Conservation (phyloP, 2,113 vertebrate species). For the Australoheros scitulus region DNA sequence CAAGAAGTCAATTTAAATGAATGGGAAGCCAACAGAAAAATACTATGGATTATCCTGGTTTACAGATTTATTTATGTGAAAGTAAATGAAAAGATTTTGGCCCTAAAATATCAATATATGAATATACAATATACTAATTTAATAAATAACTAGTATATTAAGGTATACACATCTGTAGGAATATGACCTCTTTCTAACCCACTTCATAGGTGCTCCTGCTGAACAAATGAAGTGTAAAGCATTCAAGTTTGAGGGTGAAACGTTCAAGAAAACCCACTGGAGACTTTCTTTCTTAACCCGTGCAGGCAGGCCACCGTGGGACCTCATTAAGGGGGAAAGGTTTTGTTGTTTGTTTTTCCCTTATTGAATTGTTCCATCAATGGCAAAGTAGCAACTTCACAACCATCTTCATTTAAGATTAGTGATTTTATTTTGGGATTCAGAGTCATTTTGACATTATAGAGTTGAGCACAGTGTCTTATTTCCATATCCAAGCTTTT, state of each 20-base stretch:
- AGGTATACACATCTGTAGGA: not conserved
- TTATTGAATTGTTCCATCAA: slow-evolving; percentile 19
- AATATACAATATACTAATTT: not conserved
- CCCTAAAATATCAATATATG: not conserved
- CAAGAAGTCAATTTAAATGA: slow-evolving; percentile 29
- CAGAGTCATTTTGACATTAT: slow-evolving; percentile 18
- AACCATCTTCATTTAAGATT: slow-evolving; percentile 19
- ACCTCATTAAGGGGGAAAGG: slow-evolving; percentile 64
- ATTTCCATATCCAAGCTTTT: slow-evolving; percentile 42
- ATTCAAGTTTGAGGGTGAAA: slow-evolving; percentile 27
- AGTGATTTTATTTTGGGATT: slow-evolving; percentile 19
- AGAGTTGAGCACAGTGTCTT: slow-evolving; percentile 15
- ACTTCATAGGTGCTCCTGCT: not conserved
- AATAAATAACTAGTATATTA: not conserved
- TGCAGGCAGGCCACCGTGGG: slow-evolving; percentile 39
- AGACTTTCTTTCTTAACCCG: slow-evolving; percentile 31
- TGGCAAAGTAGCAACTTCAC: slow-evolving; percentile 8
- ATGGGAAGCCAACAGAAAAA: not conserved
- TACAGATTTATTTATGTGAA: not conserved
- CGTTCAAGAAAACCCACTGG: slow-evolving; percentile 14
- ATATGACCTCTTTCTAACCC: slow-evolving; percentile 9
- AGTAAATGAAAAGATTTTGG: not conserved
- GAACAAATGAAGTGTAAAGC: slow-evolving; percentile 12
- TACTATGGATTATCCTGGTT: not conserved
- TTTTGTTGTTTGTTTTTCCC: slow-evolving; percentile 21